Evolutionary conservation across 1,140 invertebrate genomes (phyloP).

Genomic region (Eciton burchellii): DNA sequence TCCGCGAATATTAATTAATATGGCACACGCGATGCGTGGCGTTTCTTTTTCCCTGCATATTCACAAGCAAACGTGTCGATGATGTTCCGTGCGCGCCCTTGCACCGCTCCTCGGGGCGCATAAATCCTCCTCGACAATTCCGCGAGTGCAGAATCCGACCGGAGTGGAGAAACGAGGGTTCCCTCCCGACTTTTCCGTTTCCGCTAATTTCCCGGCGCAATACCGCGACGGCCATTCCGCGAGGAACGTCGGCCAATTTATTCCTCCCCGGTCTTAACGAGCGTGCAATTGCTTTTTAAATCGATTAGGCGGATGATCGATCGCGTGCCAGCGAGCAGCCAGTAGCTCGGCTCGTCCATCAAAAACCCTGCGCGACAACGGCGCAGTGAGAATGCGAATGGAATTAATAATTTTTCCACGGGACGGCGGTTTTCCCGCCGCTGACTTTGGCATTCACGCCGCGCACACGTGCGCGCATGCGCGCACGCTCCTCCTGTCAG

Average conservation of each 20-base stretch:
- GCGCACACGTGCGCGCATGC: too few relatives aligned
- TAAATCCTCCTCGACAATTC: conserved; percentile 54
- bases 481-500: neutral
- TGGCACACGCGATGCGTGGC: neutral
- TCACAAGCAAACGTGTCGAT: conserved; percentile 45
- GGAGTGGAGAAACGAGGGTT: conserved; percentile 1
- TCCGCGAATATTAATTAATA: conserved; percentile 13
- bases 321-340: conserved; percentile 49
- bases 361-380: conserved; percentile 49
- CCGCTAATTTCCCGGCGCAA: conserved; percentile 51
- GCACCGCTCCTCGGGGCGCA: conserved; percentile 48
- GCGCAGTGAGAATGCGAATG: neutral
- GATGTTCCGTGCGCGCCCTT: conserved; percentile 43
- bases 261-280: conserved; percentile 66
- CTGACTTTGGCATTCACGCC: too few relatives aligned
- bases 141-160: conserved; percentile 33
- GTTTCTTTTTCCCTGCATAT: conserved; percentile 39
- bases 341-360: neutral
- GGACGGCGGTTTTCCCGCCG: neutral
- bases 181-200: conserved; percentile 33
- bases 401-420: conserved; percentile 31
- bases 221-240: conserved; percentile 52
- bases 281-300: conserved; percentile 74
- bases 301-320: conserved; percentile 73
- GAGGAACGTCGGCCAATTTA: conserved; percentile 46